phyloP scores from a whole-genome alignment of 2,797 vertebrate genomes.

The Vultur gryphus region DNA sequence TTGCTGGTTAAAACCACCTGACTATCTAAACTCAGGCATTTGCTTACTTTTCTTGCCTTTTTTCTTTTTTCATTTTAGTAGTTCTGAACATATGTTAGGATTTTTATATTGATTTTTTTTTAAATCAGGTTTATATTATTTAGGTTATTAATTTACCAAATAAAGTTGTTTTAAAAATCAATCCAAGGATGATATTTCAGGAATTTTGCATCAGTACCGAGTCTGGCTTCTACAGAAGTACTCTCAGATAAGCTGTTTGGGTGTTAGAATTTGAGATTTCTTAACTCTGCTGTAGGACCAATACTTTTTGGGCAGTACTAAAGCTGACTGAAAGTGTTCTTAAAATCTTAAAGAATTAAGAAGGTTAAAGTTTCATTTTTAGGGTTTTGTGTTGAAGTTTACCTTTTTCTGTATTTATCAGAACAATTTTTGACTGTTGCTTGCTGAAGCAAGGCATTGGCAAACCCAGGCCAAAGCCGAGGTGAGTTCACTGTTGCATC shows the following conservation, averaged over 20 bases:
- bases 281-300: not conserved
- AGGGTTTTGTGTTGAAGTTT: not conserved
- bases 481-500: not conserved
- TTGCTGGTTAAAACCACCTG: not conserved
- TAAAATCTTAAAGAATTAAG: not conserved
- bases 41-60: not conserved
- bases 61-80: not conserved
- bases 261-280: not conserved
- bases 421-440: not conserved
- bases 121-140: not conserved
- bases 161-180: not conserved
- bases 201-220: not conserved
- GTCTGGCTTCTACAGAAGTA: not conserved
- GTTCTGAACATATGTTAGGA: not conserved
- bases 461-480: not conserved
- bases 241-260: not conserved
- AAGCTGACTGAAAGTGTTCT: not conserved
- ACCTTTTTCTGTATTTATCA: not conserved
- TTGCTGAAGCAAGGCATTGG: not conserved
- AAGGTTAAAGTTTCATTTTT: not conserved
- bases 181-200: not conserved
- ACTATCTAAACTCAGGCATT: not conserved
- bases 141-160: not conserved
- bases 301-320: not conserved
- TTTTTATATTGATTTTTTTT: not conserved